Base-by-base conservation (phyloP, 1,140 invertebrate species). In the Drosophila ercepeae region DNA sequence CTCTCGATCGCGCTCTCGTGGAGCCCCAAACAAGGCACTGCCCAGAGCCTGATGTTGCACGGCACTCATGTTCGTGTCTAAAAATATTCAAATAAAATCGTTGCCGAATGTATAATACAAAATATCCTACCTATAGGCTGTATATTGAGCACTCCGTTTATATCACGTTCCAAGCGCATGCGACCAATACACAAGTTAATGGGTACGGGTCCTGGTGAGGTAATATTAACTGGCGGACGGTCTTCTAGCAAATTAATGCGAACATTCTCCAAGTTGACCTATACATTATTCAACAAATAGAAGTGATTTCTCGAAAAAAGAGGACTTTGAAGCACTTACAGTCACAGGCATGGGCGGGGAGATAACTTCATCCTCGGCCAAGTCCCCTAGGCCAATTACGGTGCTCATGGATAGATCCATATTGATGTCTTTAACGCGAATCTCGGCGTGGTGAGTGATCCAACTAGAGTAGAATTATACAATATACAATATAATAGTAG, bases 281-380 rank as follows among this genome's bases (percentile, higher is more conserved):
- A 92, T 91, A 8, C 3, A 2, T 13, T 1, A 34, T 18, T 13
- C 11, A 86, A 45, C 53, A 45, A 42, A 51, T 23, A 8, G 2
- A 6, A 19, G 14, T 7, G 23, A 2, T 9, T 13, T 11, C 11
- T 36, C 1, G 36, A 25, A 1, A 18, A 9, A 23, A 4, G n/a
- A 5, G 34, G 16, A 27, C 13, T 6, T 51, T 44, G 29, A 48
- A 25, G 11, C 73, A 72, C 81, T 89, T 90, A 97, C 95, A 91
- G 96, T 93, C 68, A 97, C 92, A 1, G 97, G 97, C 91, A 98
- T 93, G 0, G 96, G 95, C 1, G 94, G 93, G 4, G 83, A 68
- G 25, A 96, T 93, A 25, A 97, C 94, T 92, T 98, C 97, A 92
- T 98, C 97, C 89, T 98, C 97, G 3, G 96, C 93, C 42, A 98